These are phyloP conservation scores for Molossus alvarezi DNA, from an alignment of 2,797 vertebrate species.

Conservation along the genomic window DNA sequence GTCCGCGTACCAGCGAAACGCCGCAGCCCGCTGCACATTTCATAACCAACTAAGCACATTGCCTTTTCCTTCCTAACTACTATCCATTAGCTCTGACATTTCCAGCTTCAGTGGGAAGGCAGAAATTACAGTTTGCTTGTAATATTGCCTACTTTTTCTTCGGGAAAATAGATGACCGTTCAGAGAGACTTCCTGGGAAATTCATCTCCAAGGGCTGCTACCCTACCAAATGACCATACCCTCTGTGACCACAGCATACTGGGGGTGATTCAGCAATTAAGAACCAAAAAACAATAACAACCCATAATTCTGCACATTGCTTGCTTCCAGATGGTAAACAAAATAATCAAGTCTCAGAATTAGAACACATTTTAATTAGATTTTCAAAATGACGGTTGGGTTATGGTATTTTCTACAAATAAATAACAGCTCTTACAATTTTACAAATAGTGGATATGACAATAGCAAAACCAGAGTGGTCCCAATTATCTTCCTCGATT, in stretches of 20 bases:
- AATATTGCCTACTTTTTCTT: neutral
- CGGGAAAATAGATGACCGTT: constrained; percentile 38
- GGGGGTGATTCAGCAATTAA: neutral
- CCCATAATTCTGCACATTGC: neutral
- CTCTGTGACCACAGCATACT: neutral
- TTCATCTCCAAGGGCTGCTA: neutral
- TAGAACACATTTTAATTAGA: constrained; percentile 54
- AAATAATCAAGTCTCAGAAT: constrained; percentile 55
- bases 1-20: neutral
- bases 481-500: constrained; percentile 1
- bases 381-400: neutral
- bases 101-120: neutral
- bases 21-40: neutral
- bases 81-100: constrained; percentile 32
- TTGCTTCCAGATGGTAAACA: constrained; percentile 60
- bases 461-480: neutral
- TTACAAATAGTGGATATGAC: constrained; percentile 25
- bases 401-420: constrained; percentile 47
- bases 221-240: neutral
- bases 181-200: constrained; percentile 48
- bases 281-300: neutral
- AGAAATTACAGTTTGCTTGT: constrained; percentile 47
- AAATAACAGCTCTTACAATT: constrained; percentile 3
- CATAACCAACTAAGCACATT: neutral
- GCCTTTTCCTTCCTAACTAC: constrained; percentile 1